phyloP scores from a whole-genome alignment of 1,140 invertebrate genomes.

The Contarinia nasturtii region DNA sequence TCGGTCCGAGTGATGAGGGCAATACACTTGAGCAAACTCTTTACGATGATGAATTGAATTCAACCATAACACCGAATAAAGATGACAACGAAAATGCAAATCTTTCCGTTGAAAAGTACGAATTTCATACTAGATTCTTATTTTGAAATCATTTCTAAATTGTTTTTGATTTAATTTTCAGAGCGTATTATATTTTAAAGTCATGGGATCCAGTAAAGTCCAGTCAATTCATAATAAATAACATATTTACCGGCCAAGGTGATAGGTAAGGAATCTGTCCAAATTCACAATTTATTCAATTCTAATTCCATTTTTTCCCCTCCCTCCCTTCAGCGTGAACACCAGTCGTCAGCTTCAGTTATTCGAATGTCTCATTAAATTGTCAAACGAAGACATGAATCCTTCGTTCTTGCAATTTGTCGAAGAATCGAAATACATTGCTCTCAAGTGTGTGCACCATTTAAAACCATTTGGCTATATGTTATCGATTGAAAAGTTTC shows the following conservation, averaged over 20 bases:
- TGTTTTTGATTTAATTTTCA: no score
- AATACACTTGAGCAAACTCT: conserved; percentile 10
- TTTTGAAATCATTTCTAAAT: no score
- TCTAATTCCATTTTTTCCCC: background rate
- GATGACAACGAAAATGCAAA: conserved; percentile 9
- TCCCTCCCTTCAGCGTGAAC: conserved; percentile 10
- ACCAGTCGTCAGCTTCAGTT: conserved; percentile 20
- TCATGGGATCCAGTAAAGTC: no score
- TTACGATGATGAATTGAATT: conserved; percentile 2
- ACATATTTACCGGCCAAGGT: conserved; percentile 17
- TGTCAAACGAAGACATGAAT: conserved; percentile 15
- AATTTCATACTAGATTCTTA: no score
- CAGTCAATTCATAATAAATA: background rate
- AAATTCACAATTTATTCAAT: background rate
- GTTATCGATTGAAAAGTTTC: conserved; percentile 17
- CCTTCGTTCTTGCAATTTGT: conserved; percentile 14
- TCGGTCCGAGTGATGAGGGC: no score
- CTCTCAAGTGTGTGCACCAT: conserved; percentile 20
- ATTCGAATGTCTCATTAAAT: conserved; percentile 20
- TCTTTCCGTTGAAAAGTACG: background rate
- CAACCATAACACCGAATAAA: conserved; percentile 19
- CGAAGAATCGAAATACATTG: conserved; percentile 17
- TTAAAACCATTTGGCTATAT: conserved; percentile 20
- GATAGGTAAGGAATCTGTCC: conserved; percentile 12
- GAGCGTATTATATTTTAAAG: no score